Conservation (phyloP, 2,888 invertebrate species). For the Platycnemis pennipes region DNA sequence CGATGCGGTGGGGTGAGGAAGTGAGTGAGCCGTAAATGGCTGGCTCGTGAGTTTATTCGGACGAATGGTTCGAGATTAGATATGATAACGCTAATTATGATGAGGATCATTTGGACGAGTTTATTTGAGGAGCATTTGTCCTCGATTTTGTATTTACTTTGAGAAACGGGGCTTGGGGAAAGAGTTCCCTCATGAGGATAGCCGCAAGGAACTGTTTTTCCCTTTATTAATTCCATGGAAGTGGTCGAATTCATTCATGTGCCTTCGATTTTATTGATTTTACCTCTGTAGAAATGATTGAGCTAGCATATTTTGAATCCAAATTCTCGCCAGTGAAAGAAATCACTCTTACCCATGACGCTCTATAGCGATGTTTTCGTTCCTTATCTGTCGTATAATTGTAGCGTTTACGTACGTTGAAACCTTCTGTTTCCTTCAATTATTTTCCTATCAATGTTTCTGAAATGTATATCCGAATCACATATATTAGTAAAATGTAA, state of each 20-base stretch:
- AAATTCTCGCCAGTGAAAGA: no score
- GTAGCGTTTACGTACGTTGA: no score
- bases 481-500: no score
- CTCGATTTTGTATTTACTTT: background rate
- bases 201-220: background rate
- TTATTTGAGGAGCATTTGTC: background rate
- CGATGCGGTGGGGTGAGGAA: background rate
- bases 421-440: no score
- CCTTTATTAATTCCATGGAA: background rate
- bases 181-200: background rate
- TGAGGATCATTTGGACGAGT: background rate
- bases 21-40: slow-evolving; percentile 17
- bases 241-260: background rate
- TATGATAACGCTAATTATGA: background rate
- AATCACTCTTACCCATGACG: no score
- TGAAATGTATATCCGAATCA: no score
- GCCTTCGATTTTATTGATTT: background rate
- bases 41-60: background rate
- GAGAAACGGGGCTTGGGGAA: background rate
- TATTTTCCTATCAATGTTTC: no score
- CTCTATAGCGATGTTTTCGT: no score
- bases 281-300: background rate
- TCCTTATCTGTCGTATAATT: no score
- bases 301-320: background rate
- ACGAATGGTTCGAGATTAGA: slow-evolving; percentile 21